Base-by-base conservation (phyloP, 2,797 vertebrate species). In the Eutrigla gurnardus region DNA sequence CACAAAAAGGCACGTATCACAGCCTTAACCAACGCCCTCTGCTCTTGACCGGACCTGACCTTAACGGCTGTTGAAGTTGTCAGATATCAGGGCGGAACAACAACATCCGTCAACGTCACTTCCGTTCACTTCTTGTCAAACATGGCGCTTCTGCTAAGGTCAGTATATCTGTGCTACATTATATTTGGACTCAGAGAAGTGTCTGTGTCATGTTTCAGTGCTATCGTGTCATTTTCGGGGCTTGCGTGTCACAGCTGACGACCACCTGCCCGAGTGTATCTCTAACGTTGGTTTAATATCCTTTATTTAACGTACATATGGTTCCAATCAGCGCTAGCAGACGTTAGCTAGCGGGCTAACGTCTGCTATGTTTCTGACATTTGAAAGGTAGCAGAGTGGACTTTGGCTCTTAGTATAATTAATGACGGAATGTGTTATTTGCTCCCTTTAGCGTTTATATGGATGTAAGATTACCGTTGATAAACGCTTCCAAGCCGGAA, bases 141-240 rank as follows among this genome's bases (percentile, higher is more conserved):
- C 84, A 95, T 96, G 94, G 94, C 94, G 94, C 86, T 95, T 62
- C 86, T 95, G 6, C 45, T 96, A 95, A 96, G 95, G 95, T 96
- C 94, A 95, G 95, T 94, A 43, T 39, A 5, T 64, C 52, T 77
- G 2, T 47, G 62, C 59, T 53, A 1, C 33, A 3, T 15, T 8
- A 8, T 5, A 59, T 36, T 70, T 12, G 7, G 5, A 2, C 3
- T 65, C 0, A 1, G 2, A 1, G 0, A 15, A 25, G 1, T 4
- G 13, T 47, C 36, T 33, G 0, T 15, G 1, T 13, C 2, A 2
- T 39, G 33, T 43, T 25, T 25, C 1, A 0, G 3, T 0, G 4
- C 33, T 68, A 4, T 17, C 12, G 1, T 5, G 2, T 43, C 3
- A 5, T 25, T 25, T 25, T 25, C 1, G 0, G 3, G 0, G 4